Base-by-base conservation (phyloP, 2,888 invertebrate species). In the Leucania comma region DNA sequence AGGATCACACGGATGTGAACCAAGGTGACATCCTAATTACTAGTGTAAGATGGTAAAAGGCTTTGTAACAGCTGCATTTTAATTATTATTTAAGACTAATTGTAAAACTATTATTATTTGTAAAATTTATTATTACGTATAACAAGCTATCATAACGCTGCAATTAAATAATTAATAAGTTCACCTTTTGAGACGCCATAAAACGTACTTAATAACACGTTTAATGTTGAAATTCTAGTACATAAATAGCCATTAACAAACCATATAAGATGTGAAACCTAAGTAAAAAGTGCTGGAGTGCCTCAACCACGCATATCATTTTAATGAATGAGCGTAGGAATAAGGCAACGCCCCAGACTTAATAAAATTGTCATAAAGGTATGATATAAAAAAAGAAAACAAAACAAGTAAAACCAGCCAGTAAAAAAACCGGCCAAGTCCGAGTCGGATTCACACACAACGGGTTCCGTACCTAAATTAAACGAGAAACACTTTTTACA, bases 331-430 rank as follows among this genome's bases (percentile, higher is more conserved):
- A 92, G 88, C 80, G 78, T 89, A 72, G 72, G 93, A 90, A 86
- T 83, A 48, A 64, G 75, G 92, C 91, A 86, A 84, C 88, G 88
- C 87, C 86, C 86, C 85, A 83, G 87, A 92, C 89, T 90, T 93
- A 92, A 94, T 94, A 94, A 94, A 94, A 92, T 91, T 93, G 93
- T 93, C 93, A 92, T 93, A 94, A 94, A 93, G 82, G 87, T 78
- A 89, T 90, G 88, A 92, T 90, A 93, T 92, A 92, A 89, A 87
- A 87, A 89, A 90, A 88, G 82, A 89, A 84, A 48, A 35, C 5
- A 59, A 89, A 88, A 90, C 5, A 86, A 82, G 81, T 77, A 67
- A 79, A 82, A 79, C 81, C 61, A 75, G 78, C 79, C 76, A 82
- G 80, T 82, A 85, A 86, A 89, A 50, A 29, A 48, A n/a, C 8